Percentiles rank a stretch among this genome's conserved stretches.
Conservation (phyloP, 1,140 invertebrate species). For the Zaprionus nigranus region DNA sequence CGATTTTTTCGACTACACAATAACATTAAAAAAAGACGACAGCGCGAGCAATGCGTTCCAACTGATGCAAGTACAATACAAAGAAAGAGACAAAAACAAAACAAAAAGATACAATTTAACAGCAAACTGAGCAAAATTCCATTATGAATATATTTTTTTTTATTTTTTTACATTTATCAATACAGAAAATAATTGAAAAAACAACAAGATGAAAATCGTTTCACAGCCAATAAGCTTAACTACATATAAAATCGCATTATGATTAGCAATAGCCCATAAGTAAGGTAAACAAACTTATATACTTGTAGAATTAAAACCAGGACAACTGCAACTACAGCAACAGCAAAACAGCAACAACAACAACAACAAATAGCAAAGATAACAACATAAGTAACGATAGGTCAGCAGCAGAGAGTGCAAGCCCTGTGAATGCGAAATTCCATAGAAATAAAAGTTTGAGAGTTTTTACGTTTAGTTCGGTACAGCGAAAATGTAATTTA, state of each 20-base stretch:
- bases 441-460: constrained; percentile 39
- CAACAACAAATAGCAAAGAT: constrained; percentile 53
- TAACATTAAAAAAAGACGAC: constrained; percentile 23
- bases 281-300: constrained; percentile 48
- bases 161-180: constrained; percentile 64
- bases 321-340: constrained; percentile 32
- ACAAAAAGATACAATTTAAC: constrained; percentile 34
- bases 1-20: constrained; percentile 63
- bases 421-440: constrained; percentile 35
- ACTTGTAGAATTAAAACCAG: constrained; percentile 63
- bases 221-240: constrained; percentile 75
- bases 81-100: constrained; percentile 36
- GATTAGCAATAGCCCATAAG: constrained; percentile 82
- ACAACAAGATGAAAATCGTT: constrained; percentile 44
- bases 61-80: constrained; percentile 77
- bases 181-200: constrained; percentile 26
- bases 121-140: constrained; percentile 50
- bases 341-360: constrained; percentile 32
- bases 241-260: constrained; percentile 62
- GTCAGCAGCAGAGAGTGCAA: constrained; percentile 5
- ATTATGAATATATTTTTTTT: constrained; percentile 28
- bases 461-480: constrained; percentile 34
- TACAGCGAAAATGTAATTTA: constrained; percentile 47
- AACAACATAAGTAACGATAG: constrained; percentile 51
- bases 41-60: constrained; percentile 38